phyloP scores from a whole-genome alignment of 2,888 invertebrate species.

The Caprella mutica region DNA sequence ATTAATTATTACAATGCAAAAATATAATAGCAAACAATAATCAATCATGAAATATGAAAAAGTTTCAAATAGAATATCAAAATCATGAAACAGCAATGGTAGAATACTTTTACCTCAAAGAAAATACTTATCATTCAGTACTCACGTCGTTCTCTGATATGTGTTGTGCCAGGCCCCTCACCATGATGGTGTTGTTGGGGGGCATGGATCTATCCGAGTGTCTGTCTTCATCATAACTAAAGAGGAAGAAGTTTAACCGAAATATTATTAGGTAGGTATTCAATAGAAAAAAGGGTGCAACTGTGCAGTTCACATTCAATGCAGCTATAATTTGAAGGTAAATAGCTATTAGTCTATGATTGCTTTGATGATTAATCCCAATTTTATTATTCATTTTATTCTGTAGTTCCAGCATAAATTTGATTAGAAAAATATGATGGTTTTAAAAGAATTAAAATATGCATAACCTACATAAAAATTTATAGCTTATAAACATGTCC shows the following conservation, averaged over 20 bases:
- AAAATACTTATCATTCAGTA: no score
- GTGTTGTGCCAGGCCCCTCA: conserved; percentile 60
- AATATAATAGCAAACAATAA: conserved; percentile 10
- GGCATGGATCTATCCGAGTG: conserved; percentile 37
- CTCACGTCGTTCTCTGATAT: conserved; percentile 65
- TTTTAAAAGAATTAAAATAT: no score
- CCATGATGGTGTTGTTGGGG: conserved; percentile 61
- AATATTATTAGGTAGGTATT: background rate
- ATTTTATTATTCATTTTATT: no score
- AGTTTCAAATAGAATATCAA: no score
- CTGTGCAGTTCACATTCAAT: background rate
- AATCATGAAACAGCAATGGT: no score
- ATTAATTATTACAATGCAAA: background rate
- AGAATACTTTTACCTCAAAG: no score
- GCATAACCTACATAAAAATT: no score
- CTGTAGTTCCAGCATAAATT: no score
- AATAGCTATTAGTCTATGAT: background rate
- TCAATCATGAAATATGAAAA: conserved; percentile 30
- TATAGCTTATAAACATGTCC: no score
- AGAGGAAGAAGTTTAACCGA: background rate
- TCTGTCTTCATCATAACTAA: conserved; percentile 26
- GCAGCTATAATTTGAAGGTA: background rate
- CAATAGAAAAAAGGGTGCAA: background rate
- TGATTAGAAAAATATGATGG: no score
- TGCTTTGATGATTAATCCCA: no score